Conservation (phyloP, 2,797 vertebrate genomes). For the Ptychadena robeensis region DNA sequence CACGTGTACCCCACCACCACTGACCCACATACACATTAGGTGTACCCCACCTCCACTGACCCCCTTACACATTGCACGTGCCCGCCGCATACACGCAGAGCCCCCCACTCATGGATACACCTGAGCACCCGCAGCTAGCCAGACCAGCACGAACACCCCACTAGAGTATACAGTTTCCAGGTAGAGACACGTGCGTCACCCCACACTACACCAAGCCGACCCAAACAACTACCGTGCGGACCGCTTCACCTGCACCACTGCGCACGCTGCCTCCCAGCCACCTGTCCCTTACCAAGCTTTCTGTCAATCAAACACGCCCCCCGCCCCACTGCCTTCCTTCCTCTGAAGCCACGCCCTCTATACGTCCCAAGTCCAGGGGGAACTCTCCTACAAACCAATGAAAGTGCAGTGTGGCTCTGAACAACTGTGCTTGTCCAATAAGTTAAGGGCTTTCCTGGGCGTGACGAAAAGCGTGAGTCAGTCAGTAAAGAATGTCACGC, state of each 20-base stretch:
- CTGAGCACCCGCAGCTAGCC: too few relatives aligned
- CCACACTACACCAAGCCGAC: neutral
- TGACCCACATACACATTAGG: too few relatives aligned
- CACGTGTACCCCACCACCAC: too few relatives aligned
- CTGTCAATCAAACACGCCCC: neutral
- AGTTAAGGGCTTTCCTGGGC: too few relatives aligned
- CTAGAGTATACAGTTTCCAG: too few relatives aligned
- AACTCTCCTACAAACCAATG: neutral
- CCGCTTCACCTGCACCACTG: neutral
- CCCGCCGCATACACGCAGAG: too few relatives aligned
- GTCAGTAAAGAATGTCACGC: neutral
- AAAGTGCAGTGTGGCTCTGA: neutral
- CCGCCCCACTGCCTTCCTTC: neutral
- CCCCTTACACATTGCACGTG: too few relatives aligned
- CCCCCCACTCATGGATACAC: too few relatives aligned
- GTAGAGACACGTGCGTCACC: too few relatives aligned
- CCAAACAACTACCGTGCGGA: neutral
- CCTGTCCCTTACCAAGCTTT: neutral
- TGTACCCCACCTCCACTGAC: too few relatives aligned
- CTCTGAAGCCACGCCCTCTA: slow-evolving; percentile 2
- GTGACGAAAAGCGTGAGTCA: neutral
- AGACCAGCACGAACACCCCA: too few relatives aligned
- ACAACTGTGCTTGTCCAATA: neutral
- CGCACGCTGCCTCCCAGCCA: neutral
- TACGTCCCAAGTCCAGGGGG: too few relatives aligned